These are phyloP conservation scores for Sternarchorhynchus goeldii DNA, from an alignment of 2,797 vertebrate genomes.

Conservation along the genomic window DNA sequence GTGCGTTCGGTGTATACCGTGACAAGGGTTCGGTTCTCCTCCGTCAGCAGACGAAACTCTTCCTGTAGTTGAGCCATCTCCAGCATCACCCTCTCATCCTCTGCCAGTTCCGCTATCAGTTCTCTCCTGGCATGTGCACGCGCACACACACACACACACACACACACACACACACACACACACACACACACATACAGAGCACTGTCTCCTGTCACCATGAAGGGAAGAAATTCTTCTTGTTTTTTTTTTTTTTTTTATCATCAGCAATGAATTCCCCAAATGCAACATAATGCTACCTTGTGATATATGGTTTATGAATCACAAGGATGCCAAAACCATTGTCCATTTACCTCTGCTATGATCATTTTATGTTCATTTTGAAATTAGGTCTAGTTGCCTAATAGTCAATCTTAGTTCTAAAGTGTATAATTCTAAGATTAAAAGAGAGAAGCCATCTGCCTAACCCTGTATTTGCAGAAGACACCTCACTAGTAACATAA, in stretches of 20 bases:
- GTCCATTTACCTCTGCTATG: too few relatives aligned
- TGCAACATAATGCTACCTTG: background rate
- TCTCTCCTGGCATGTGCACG: constrained; percentile 77
- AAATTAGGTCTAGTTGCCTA: too few relatives aligned
- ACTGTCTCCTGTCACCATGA: background rate
- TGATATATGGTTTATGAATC: background rate
- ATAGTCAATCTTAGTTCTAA: too few relatives aligned
- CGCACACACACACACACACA: background rate
- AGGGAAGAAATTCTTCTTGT: background rate
- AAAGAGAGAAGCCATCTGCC: too few relatives aligned
- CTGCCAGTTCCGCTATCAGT: constrained; percentile 88
- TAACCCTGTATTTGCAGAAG: too few relatives aligned
- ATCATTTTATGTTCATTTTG: too few relatives aligned
- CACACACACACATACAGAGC: background rate
- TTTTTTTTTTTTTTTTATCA: too few relatives aligned
- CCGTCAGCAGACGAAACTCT: constrained; percentile 87
- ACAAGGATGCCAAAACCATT: background rate
- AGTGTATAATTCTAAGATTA: too few relatives aligned
- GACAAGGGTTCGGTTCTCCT: constrained; percentile 90
- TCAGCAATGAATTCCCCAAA: background rate
- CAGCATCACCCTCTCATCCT: constrained; percentile 87
- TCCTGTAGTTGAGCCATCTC: constrained; percentile 87
- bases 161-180: background rate
- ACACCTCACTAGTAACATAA: too few relatives aligned
- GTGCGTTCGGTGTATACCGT: constrained; percentile 86